Evolutionary conservation across 1,140 invertebrate genomes (phyloP).

Genomic region (Drosophila trapezifrons): DNA sequence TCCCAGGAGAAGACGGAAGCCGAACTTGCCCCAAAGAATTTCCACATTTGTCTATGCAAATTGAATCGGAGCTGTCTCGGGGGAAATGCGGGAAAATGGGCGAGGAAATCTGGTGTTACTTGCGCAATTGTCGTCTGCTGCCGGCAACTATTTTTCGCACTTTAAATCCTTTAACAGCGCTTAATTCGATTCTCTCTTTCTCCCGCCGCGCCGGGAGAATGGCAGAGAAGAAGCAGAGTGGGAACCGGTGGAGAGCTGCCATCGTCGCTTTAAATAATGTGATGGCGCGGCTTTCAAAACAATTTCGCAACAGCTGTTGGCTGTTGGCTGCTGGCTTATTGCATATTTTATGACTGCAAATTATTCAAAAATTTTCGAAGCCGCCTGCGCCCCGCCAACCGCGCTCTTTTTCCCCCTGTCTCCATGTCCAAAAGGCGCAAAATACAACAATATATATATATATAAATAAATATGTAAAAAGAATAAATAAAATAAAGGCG

Average conservation of each 20-base stretch:
- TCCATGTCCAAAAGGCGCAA: conserved; percentile 49
- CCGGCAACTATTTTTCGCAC: conserved; percentile 43
- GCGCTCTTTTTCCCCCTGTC: conserved; percentile 30
- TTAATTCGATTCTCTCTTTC: conserved; percentile 59
- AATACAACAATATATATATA: conserved; percentile 61
- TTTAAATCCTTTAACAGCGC: conserved; percentile 69
- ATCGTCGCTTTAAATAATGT: conserved; percentile 82
- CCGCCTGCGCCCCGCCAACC: conserved; percentile 53
- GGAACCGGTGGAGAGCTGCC: conserved; percentile 21
- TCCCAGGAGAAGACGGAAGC: not conserved
- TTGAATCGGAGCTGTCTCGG: conserved; percentile 6
- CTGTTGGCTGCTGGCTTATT: conserved; percentile 75
- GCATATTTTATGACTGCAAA: conserved; percentile 84
- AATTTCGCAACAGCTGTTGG: conserved; percentile 84
- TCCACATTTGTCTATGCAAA: conserved; percentile 50
- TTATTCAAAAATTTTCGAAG: conserved; percentile 84
- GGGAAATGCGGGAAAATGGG: not conserved
- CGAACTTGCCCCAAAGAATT: conserved; percentile 33
- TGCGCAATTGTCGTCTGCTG: conserved; percentile 43
- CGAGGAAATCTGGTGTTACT: conserved; percentile 4
- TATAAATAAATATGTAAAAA: conserved; percentile 47
- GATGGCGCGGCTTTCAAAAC: conserved; percentile 84
- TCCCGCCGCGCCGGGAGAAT: conserved; percentile 11
- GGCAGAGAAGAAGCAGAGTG: not conserved
- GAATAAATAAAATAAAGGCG: conserved; percentile 8